Conservation (phyloP, 2,797 vertebrate genomes). For the Coendou prehensilis region DNA sequence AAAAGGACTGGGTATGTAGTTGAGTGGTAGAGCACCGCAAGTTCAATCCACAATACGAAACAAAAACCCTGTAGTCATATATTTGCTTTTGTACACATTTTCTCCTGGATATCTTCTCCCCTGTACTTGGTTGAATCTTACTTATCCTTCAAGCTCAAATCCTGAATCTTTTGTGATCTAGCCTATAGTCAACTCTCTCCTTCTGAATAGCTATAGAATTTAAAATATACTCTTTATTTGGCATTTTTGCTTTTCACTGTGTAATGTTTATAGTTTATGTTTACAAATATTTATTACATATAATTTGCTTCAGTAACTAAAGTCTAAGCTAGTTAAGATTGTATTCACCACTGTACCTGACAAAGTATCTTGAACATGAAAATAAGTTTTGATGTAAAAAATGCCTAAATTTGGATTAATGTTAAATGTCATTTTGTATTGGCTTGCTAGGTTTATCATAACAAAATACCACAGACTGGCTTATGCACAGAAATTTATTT, state of each 20-base stretch:
- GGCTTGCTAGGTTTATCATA: neutral
- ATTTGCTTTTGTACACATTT: neutral
- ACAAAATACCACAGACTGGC: slow-evolving; percentile 4
- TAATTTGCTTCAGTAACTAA: neutral
- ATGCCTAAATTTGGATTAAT: slow-evolving; percentile 29
- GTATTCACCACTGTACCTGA: neutral
- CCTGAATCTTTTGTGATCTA: neutral
- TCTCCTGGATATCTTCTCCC: neutral
- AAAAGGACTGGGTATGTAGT: neutral
- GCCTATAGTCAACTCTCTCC: neutral
- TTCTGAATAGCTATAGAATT: neutral
- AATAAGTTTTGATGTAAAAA: slow-evolving; percentile 64
- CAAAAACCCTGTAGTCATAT: neutral
- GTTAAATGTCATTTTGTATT: neutral
- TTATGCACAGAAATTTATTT: slow-evolving; percentile 54
- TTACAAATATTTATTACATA: slow-evolving; percentile 6
- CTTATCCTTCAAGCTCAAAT: neutral
- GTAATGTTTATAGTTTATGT: slow-evolving; percentile 35
- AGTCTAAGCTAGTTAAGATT: slow-evolving; percentile 51
- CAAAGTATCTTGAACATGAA: slow-evolving; percentile 29
- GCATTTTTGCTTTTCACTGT: slow-evolving; percentile 34
- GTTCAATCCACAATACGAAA: neutral
- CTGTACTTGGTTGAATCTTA: neutral
- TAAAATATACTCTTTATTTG: slow-evolving; percentile 39
- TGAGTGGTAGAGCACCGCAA: neutral